Evolutionary conservation across 1,140 invertebrate species (phyloP).

Genomic region (Drosophila arawakana): DNA sequence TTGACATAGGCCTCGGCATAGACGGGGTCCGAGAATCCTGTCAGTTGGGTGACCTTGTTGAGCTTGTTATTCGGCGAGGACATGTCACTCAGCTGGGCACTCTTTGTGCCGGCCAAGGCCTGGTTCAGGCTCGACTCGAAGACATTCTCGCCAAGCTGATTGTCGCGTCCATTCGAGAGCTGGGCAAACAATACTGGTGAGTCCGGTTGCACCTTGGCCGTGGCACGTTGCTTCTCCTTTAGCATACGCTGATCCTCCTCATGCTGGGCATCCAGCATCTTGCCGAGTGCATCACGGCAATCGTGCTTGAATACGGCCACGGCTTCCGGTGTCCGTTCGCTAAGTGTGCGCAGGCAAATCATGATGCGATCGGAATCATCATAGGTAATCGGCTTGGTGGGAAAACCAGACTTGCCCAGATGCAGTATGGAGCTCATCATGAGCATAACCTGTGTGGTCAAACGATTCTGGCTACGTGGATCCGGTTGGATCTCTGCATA

Average conservation of each 20-base stretch:
- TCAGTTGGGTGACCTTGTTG: slow-evolving; percentile 98
- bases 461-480: slow-evolving; percentile 86
- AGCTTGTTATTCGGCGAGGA: slow-evolving; percentile 87
- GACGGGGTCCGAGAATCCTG: slow-evolving; percentile 99
- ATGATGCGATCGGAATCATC: slow-evolving; percentile 97
- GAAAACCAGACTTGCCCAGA: slow-evolving; percentile 91
- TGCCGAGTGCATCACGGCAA: slow-evolving; percentile 92
- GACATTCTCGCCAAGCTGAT: slow-evolving; percentile 94
- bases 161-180: slow-evolving; percentile 89
- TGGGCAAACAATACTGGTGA: slow-evolving; percentile 95
- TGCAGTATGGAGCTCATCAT: slow-evolving; percentile 95
- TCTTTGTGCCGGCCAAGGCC: slow-evolving; percentile 90
- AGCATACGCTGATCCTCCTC: slow-evolving; percentile 85
- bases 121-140: slow-evolving; percentile 98
- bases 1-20: slow-evolving; percentile 99
- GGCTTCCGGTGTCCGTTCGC: slow-evolving; percentile 89
- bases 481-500: slow-evolving; percentile 68
- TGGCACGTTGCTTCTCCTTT: slow-evolving; percentile 89
- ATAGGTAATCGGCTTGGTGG: slow-evolving; percentile 93
- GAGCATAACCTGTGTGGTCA: slow-evolving; percentile 94
- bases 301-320: slow-evolving; percentile 91
- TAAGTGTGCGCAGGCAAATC: slow-evolving; percentile 92
- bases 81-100: slow-evolving; percentile 85
- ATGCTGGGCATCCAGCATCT: slow-evolving; percentile 94
- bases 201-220: slow-evolving; percentile 92